Percentiles rank a stretch among this genome's conserved stretches.
These are phyloP conservation scores for Eulemur rufifrons DNA, from an alignment of 2,113 vertebrate genomes.

Conservation along the genomic window DNA sequence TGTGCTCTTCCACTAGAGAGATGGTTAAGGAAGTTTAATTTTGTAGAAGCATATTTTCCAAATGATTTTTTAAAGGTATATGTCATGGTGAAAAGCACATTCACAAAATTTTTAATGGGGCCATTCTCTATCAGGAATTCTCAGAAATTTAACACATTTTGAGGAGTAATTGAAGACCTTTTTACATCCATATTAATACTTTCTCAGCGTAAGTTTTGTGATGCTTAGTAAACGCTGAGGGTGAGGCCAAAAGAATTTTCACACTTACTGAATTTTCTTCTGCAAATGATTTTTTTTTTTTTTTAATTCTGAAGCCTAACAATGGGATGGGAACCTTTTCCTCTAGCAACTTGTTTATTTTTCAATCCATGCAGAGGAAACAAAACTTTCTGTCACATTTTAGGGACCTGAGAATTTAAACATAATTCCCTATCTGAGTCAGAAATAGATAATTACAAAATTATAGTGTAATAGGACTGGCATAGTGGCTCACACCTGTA, in stretches of 20 bases:
- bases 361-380: background rate
- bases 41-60: background rate
- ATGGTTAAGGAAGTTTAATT: background rate
- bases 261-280: background rate
- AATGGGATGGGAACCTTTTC: background rate
- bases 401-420: background rate
- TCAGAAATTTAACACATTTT: slow-evolving; percentile 19
- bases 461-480: background rate
- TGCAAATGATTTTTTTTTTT: slow-evolving; percentile 2
- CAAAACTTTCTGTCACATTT: slow-evolving; percentile 6
- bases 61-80: background rate
- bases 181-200: background rate
- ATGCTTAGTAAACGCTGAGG: background rate
- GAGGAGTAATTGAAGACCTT: background rate
- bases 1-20: background rate
- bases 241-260: background rate
- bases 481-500: too few relatives aligned
- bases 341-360: background rate
- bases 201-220: background rate
- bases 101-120: slow-evolving; percentile 21
- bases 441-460: slow-evolving; percentile 38
- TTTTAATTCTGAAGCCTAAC: background rate
- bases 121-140: background rate
- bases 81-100: background rate
- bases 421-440: background rate